Base-by-base conservation (phyloP, 2,113 vertebrate genomes). In the Hyaena hyaena region DNA sequence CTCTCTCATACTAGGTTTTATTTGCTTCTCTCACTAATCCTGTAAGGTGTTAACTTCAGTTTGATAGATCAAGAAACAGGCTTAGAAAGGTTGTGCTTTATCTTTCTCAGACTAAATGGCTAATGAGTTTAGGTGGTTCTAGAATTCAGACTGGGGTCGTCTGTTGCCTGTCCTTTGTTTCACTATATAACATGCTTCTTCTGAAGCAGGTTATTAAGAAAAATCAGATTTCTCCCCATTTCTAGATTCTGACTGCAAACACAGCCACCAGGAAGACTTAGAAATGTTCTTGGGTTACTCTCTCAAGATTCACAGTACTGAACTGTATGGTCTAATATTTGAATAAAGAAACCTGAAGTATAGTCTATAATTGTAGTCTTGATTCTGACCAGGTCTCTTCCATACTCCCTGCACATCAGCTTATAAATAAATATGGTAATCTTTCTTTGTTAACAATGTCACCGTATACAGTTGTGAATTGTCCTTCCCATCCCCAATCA, bases 21-120 rank as follows among this genome's bases (percentile, higher is more conserved):
- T 77, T 83, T 96, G 33, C 79, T 80, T 79, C 45, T 96, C 61
- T 91, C 17, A 68, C 39, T 84, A 93, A 48, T 84, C 69, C 90
- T 80, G 5, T n/a, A 92, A 81, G 19, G 10, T 89, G 35, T 55
- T 95, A 31, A 48, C 48, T 87, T 92, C 35, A 91, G 24, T 89
- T 94, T 86, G 63, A 74, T 17, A 74, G 28, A 50, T 88, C 17
- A 96, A 74, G 71, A 66, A 85, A 80, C 48, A 74, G 82, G 17
- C 71, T 74, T 66, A 35, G 23, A 68, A 55, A 68, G 5, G 28
- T 80, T 19, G 28, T 94, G 23, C 69, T 63, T 82, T 89, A 65
- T 82, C n/a, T 69, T 17, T 82, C 31, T 76, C 28, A 79, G 26
- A 35, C 74, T 91, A 68, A 84, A 63, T 96, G 73, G 43, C 63